phyloP scores from a whole-genome alignment of 2,113 vertebrate species.

The Apteryx mantelli region DNA sequence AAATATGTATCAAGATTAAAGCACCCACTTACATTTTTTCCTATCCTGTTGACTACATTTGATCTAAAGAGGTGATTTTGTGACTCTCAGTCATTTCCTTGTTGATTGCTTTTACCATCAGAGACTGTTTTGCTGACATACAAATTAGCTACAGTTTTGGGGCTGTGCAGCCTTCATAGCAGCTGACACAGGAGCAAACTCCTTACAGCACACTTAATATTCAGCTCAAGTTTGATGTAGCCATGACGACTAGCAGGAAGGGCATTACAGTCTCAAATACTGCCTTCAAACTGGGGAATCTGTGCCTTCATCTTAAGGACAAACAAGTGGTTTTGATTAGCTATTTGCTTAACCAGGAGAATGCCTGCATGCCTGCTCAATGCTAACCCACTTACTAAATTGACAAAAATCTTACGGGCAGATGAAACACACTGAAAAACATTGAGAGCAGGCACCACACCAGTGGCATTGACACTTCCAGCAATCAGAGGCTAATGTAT shows the following conservation, averaged over 20 bases:
- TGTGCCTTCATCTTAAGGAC: not conserved
- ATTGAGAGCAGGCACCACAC: not conserved
- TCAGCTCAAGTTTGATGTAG: slow-evolving; percentile 47
- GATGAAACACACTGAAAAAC: not conserved
- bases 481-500: not conserved
- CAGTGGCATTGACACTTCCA: not conserved
- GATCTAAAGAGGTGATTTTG: slow-evolving; percentile 18
- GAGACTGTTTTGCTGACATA: not conserved
- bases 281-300: not conserved
- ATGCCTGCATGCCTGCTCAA: not conserved
- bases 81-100: not conserved
- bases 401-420: not conserved
- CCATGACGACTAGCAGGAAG: slow-evolving; percentile 48
- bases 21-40: not conserved
- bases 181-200: not conserved
- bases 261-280: slow-evolving; percentile 21
- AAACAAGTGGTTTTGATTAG: not conserved
- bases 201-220: slow-evolving; percentile 41
- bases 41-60: not conserved
- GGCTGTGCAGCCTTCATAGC: not conserved
- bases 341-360: not conserved
- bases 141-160: not conserved
- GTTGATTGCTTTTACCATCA: slow-evolving; percentile 11
- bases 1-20: slow-evolving; percentile 50
- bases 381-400: not conserved